Conservation (phyloP, 2,888 invertebrate species). For the Apoda limacodes region DNA sequence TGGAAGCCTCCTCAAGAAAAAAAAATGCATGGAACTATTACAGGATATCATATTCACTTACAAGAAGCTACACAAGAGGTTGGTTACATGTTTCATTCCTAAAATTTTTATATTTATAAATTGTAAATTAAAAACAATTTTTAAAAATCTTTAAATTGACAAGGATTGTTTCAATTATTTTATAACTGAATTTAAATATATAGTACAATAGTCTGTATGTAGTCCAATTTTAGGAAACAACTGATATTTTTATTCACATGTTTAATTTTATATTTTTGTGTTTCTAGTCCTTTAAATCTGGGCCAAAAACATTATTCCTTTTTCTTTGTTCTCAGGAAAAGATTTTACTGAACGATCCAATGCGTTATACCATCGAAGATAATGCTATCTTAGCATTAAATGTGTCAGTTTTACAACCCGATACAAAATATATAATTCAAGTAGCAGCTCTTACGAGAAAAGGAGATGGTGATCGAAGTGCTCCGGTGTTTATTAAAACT, state of each 20-base stretch:
- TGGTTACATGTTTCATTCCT: too few relatives aligned
- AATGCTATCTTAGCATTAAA: slow-evolving; percentile 82
- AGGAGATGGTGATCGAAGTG: slow-evolving; percentile 95
- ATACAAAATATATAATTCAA: slow-evolving; percentile 93
- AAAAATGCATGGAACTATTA: slow-evolving; percentile 94
- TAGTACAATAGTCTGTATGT: too few relatives aligned
- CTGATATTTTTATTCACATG: too few relatives aligned
- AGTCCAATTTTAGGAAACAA: too few relatives aligned
- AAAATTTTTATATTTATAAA: slow-evolving; percentile 7
- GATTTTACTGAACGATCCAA: slow-evolving; percentile 86
- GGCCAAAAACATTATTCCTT: slow-evolving; percentile 2
- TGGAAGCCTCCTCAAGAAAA: slow-evolving; percentile 95
- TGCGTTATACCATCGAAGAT: slow-evolving; percentile 88
- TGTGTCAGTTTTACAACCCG: slow-evolving; percentile 92
- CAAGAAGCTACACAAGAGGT: slow-evolving; percentile 92
- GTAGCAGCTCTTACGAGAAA: slow-evolving; percentile 96
- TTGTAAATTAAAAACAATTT: neutral
- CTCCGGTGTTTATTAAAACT: slow-evolving; percentile 87
- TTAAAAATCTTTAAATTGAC: too few relatives aligned
- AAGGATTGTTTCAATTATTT: too few relatives aligned
- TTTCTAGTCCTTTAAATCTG: too few relatives aligned
- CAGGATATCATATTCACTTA: slow-evolving; percentile 96
- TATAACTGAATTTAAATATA: too few relatives aligned
- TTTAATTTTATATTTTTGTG: too few relatives aligned
- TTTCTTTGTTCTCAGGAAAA: slow-evolving; percentile 66